Conservation (phyloP, 2,113 vertebrate genomes). For the Esox niger region DNA sequence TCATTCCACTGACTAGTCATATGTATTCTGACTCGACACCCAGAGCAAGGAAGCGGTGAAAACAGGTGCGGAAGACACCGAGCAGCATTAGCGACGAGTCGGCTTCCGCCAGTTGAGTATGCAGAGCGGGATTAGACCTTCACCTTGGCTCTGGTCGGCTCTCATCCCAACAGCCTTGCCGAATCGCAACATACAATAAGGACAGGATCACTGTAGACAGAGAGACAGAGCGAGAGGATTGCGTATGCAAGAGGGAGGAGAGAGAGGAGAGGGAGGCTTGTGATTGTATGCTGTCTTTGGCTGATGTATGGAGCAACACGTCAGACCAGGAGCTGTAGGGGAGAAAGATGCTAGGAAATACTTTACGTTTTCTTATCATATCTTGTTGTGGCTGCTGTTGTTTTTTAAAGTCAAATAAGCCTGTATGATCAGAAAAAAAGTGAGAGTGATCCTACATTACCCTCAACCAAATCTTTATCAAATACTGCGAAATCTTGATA, state of each 20-base stretch:
- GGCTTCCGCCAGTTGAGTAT: conserved; percentile 6
- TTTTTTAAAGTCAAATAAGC: too few relatives aligned
- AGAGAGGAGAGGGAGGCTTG: neutral
- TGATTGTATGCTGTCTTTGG: neutral
- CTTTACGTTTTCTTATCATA: too few relatives aligned
- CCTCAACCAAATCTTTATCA: neutral
- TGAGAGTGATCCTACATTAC: neutral
- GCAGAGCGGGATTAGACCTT: conserved; percentile 8
- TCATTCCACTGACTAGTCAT: neutral
- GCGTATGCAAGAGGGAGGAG: neutral
- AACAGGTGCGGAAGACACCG: neutral
- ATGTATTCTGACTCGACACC: neutral
- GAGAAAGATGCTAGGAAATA: too few relatives aligned
- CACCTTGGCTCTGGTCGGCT: conserved; percentile 1
- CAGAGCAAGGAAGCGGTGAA: neutral
- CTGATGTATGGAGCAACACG: neutral
- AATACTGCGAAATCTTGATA: too few relatives aligned
- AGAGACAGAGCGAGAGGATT: neutral
- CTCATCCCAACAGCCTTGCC: neutral
- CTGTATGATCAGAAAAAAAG: neutral
- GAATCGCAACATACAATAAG: neutral
- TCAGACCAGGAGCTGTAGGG: neutral
- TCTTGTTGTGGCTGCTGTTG: too few relatives aligned
- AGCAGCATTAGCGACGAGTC: neutral
- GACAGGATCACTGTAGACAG: neutral